Conservation (phyloP, 2,888 invertebrate species). For the Tupiocoris notatus region DNA sequence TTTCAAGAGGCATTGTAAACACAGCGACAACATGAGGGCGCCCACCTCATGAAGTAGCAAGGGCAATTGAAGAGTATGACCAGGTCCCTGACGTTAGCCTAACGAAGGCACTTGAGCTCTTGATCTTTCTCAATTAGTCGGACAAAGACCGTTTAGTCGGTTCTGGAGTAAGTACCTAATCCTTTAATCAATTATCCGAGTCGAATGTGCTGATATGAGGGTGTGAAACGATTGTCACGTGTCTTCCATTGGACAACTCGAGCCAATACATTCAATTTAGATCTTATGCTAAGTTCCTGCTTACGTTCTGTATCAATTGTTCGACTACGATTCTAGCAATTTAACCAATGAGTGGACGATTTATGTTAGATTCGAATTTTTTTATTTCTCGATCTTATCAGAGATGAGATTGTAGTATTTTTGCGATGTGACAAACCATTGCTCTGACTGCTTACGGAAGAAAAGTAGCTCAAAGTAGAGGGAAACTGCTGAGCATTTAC, state of each 20-base stretch:
- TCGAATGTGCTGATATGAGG: background rate
- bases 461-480: no score
- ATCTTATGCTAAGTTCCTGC: no score
- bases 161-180: background rate
- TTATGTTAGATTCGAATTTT: background rate
- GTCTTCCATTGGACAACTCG: no score
- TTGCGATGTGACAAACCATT: no score
- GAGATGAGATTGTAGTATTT: background rate
- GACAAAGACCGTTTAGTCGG: slow-evolving; percentile 1
- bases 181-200: background rate
- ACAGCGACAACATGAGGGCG: slow-evolving; percentile 26
- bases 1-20: background rate
- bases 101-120: slow-evolving; percentile 11
- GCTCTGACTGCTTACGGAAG: no score
- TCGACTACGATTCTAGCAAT: no score
- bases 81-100: background rate
- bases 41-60: background rate
- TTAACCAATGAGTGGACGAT: no score
- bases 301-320: no score
- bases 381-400: background rate
- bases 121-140: slow-evolving; percentile 4
- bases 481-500: no score
- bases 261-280: no score
- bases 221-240: background rate
- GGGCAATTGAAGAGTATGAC: slow-evolving; percentile 26